Percentiles rank a stretch among this genome's conserved stretches.
phyloP scores from a whole-genome alignment of 2,888 invertebrate species.

The Lasius fuliginosus region DNA sequence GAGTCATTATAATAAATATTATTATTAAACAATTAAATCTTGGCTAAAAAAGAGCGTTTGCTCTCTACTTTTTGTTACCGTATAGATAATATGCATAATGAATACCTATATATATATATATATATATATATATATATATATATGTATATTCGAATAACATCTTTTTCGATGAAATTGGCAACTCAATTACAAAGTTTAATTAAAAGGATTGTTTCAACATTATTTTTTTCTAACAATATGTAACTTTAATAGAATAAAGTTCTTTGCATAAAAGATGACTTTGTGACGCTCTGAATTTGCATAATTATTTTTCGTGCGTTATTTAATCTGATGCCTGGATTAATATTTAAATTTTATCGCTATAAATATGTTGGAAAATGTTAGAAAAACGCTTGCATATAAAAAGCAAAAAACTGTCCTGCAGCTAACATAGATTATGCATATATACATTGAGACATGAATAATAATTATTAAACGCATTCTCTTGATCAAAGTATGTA shows the following conservation, averaged over 20 bases:
- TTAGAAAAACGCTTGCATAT: not conserved
- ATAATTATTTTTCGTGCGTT: not conserved
- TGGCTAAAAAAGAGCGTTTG: not conserved
- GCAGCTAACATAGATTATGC: not conserved
- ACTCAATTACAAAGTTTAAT: not conserved
- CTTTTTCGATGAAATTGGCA: not conserved
- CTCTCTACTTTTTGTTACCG: not conserved
- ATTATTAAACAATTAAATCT: not conserved
- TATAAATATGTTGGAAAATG: not conserved
- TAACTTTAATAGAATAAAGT: not conserved
- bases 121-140: not conserved
- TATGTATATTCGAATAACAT: not conserved
- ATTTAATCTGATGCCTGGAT: not conserved
- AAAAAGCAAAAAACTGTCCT: not conserved
- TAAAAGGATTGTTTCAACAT: not conserved
- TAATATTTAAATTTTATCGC: not conserved
- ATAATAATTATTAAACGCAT: not conserved
- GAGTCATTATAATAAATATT: not conserved
- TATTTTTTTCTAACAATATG: not conserved
- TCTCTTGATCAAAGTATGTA: not conserved
- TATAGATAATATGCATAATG: too few species aligned
- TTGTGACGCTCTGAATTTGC: not conserved
- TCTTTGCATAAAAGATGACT: not conserved
- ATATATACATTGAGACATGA: not conserved
- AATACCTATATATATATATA: not conserved